These are phyloP conservation scores for Phaethon lepturus DNA, from an alignment of 2,113 vertebrate species.

Conservation along the genomic window DNA sequence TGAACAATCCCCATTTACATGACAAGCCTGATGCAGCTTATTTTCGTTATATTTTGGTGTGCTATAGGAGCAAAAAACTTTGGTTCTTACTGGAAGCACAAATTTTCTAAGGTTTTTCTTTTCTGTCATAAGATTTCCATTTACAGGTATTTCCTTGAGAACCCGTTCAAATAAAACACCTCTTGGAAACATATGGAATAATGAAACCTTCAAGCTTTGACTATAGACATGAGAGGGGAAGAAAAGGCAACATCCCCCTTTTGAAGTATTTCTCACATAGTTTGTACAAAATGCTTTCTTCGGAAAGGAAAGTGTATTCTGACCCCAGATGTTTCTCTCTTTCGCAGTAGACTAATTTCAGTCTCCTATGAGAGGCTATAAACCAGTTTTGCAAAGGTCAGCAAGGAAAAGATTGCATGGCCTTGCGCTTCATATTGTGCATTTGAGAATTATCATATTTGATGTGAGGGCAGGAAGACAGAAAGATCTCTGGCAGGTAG, in stretches of 20 bases:
- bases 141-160: neutral
- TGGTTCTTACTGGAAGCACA: neutral
- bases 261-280: neutral
- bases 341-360: neutral
- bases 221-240: neutral
- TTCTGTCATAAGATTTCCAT: neutral
- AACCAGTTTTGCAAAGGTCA: slow-evolving; percentile 18
- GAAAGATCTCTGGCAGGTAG: neutral
- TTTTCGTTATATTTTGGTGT: neutral
- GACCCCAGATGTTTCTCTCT: neutral
- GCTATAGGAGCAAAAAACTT: neutral
- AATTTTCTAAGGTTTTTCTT: neutral
- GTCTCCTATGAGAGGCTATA: neutral
- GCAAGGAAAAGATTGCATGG: neutral
- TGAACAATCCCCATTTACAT: neutral
- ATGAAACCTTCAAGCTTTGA: neutral
- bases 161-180: neutral
- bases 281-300: neutral
- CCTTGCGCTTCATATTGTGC: neutral
- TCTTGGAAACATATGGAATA: neutral
- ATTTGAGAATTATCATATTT: neutral
- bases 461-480: neutral
- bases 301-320: neutral
- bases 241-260: neutral
- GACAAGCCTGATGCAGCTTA: neutral